Evolutionary conservation across 1,140 invertebrate genomes (phyloP).

Genomic region (Drosophila sp.): DNA sequence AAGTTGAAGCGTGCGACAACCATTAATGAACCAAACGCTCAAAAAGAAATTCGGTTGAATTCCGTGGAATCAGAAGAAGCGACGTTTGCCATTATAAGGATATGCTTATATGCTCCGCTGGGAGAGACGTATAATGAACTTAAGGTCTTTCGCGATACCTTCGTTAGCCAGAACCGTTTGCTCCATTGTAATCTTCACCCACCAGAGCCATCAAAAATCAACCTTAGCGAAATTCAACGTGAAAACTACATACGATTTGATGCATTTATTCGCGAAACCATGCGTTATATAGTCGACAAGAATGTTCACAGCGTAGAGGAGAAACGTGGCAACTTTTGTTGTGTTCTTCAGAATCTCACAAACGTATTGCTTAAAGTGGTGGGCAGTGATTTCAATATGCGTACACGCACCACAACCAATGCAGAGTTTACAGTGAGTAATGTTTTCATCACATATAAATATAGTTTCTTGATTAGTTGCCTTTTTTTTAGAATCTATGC

Average conservation of each 20-base stretch:
- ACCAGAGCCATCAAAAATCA: not conserved
- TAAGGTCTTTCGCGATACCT: slow-evolving; percentile 53
- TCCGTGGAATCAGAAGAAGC: not conserved
- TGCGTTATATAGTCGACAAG: slow-evolving; percentile 55
- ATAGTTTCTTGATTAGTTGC: not conserved
- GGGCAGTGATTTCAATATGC: slow-evolving; percentile 59
- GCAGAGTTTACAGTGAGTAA: slow-evolving; percentile 48
- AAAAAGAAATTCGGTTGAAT: not conserved
- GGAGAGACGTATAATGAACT: slow-evolving; percentile 56
- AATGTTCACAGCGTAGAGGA: slow-evolving; percentile 46
- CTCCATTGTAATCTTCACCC: slow-evolving; percentile 35
- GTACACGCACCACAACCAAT: slow-evolving; percentile 41
- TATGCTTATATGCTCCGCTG: slow-evolving; percentile 57
- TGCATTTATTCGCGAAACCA: slow-evolving; percentile 42
- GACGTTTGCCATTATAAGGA: slow-evolving; percentile 63
- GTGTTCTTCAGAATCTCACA: slow-evolving; percentile 53
- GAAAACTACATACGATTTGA: slow-evolving; percentile 51
- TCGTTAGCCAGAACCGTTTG: slow-evolving; percentile 61
- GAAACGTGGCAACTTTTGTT: slow-evolving; percentile 54
- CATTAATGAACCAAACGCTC: not conserved
- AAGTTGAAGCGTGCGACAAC: not conserved
- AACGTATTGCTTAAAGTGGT: slow-evolving; percentile 66
- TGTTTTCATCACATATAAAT: not conserved
- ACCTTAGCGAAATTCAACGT: slow-evolving; percentile 21
- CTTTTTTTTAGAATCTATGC: slow-evolving; percentile 55